Conservation (phyloP, 2,797 vertebrate species). For the Phrynocephalus vlangalii region DNA sequence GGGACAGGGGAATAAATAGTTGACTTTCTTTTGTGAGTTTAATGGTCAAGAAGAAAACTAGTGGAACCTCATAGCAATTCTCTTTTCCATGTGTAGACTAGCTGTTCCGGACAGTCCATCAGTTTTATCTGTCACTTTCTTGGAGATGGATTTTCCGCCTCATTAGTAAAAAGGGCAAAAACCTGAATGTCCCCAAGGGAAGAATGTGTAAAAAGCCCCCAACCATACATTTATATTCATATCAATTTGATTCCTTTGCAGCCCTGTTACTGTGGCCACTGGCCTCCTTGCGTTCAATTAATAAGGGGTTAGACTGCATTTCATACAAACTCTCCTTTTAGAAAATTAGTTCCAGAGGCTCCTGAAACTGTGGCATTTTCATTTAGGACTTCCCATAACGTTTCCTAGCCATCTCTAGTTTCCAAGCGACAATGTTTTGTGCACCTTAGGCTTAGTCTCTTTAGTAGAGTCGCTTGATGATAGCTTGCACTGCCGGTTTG, state of each 20-base stretch:
- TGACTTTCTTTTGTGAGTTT: background rate
- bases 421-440: too few species aligned
- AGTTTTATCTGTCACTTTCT: background rate
- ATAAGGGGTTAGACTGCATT: background rate
- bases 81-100: background rate
- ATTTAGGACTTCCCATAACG: background rate
- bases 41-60: background rate
- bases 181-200: background rate
- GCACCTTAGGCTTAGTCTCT: too few species aligned
- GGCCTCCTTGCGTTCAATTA: background rate
- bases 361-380: background rate
- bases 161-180: conserved; percentile 32
- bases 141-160: conserved; percentile 41
- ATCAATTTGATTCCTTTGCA: background rate
- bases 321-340: background rate
- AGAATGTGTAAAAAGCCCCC: background rate
- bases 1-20: background rate
- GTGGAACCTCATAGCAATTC: background rate
- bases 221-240: background rate
- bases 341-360: background rate
- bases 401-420: too few species aligned
- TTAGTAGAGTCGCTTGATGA: too few species aligned
- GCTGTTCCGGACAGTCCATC: background rate
- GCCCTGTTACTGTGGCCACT: background rate
- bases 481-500: too few species aligned